These are phyloP conservation scores for Apodemia mormo DNA, from an alignment of 2,888 invertebrate genomes.

Conservation along the genomic window DNA sequence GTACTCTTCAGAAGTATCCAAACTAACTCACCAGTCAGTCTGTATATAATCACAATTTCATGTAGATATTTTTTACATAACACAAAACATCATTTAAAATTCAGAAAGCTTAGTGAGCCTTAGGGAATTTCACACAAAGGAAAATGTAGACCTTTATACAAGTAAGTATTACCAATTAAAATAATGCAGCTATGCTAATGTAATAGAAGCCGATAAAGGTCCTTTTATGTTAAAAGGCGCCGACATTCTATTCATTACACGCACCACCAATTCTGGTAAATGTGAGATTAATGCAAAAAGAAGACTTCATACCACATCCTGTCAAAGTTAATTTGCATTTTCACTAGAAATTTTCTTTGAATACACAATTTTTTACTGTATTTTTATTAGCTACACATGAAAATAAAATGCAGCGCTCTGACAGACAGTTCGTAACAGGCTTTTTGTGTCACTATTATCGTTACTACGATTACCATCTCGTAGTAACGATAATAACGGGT, in stretches of 20 bases:
- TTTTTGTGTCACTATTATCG: no score
- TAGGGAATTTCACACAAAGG: no score
- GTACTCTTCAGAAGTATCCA: no score
- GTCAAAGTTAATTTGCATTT: constrained; percentile 9
- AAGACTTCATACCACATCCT: constrained; percentile 1
- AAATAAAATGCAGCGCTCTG: no score
- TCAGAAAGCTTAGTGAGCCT: no score
- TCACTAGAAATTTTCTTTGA: not conserved
- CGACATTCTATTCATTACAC: constrained; percentile 29
- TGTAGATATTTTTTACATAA: no score
- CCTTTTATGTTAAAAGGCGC: constrained; percentile 16
- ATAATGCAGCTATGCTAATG: constrained; percentile 19
- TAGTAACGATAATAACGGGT: no score
- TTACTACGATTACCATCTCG: no score
- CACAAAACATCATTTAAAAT: no score
- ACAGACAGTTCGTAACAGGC: no score
- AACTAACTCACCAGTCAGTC: no score
- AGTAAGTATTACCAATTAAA: constrained; percentile 9
- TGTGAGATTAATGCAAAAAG: constrained; percentile 11
- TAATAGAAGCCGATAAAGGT: constrained; percentile 2
- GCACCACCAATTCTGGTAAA: constrained; percentile 22
- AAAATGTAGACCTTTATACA: not conserved
- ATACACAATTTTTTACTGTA: not conserved
- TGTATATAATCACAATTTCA: no score
- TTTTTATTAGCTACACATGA: not conserved